Base-by-base conservation (phyloP, 2,797 vertebrate species). In the Sebastes itinus region DNA sequence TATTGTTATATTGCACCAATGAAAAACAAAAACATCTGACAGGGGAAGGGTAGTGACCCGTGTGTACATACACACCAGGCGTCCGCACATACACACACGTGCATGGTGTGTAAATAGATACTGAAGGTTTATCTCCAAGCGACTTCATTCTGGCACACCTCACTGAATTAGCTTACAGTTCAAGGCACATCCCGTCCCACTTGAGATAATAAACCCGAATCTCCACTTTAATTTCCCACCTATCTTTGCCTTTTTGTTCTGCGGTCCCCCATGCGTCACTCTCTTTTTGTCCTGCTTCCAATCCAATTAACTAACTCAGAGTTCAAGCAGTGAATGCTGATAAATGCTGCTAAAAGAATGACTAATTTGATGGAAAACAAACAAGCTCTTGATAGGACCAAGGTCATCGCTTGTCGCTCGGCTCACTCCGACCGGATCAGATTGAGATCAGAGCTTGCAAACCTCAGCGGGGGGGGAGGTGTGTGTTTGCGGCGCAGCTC, bases 281-380 rank as follows among this genome's bases (percentile, higher is more conserved):
- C 61, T 42, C 63, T 46, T 28, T 81, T 46, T 66, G 64, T 75
- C 61, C 38, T 10, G 23, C 55, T 68, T 86, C 86, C 70, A 90
- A 93, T 92, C 86, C 81, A 92, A 92, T 95, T 91, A 93, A 77
- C 87, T 38, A 20, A 58, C 64, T 52, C 7, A 69, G 74, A 79
- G 82, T 87, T 81, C 54, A 32, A 62, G 75, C 66, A 1, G 61
- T 14, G 81, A 86, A 82, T 80, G 70, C 63, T 71, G 72, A 91
- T 76, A 81, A 90, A 91, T 55, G 77, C 62, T 55, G 61, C 81
- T 72, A 67, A 88, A 88, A 72, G 38, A 79, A 86, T 18, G 35
- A 64, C 72, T 89, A 69, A 91, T 90, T 85, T 56, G 73, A 81
- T 88, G 67, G 69, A 89, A 89, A 90, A 82, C 87, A 92, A 93